A percentile compares a stretch with the other conserved stretches of the same genome.
Evolutionary conservation across 2,888 invertebrate genomes (phyloP).

Genomic region (Pegoplata infirma): DNA sequence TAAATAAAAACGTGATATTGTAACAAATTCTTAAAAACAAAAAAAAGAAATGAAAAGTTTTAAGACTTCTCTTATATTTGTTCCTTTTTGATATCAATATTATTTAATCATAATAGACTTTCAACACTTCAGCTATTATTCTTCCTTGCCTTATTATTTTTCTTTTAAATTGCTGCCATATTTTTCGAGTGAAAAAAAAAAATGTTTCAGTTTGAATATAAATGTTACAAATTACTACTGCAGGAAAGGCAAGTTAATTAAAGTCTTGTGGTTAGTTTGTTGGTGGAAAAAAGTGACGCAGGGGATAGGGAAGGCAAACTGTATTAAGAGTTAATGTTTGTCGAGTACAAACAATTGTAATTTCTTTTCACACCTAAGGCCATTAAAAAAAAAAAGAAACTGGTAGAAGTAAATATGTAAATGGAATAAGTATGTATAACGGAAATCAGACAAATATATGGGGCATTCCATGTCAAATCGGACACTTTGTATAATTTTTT

Average conservation of each 20-base stretch:
- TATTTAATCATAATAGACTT: slow-evolving; percentile 33
- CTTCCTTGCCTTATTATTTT: not conserved
- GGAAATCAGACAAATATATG: too few species aligned
- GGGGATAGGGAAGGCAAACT: not conserved
- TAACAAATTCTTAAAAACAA: not conserved
- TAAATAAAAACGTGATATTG: not conserved
- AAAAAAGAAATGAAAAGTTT: not conserved
- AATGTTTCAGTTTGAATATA: not conserved
- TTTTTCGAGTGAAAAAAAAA: not conserved
- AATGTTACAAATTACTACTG: not conserved
- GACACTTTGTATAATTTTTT: too few species aligned
- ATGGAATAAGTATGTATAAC: too few species aligned
- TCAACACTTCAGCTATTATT: not conserved
- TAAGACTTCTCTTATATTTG: not conserved
- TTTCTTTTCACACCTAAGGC: slow-evolving; percentile 45
- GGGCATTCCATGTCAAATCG: too few species aligned
- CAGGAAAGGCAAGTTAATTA: slow-evolving; percentile 36
- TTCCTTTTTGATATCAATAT: not conserved
- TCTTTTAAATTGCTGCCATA: not conserved
- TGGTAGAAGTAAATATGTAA: slow-evolving; percentile 3
- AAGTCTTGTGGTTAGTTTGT: slow-evolving; percentile 27
- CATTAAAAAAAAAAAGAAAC: slow-evolving; percentile 29
- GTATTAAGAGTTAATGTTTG: not conserved
- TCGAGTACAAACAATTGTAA: slow-evolving; percentile 17
- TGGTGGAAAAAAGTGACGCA: too few species aligned